A percentile compares a stretch with the other conserved stretches of the same genome.
Conservation (phyloP, 2,888 invertebrate genomes). For the Teleiodes luculella region DNA sequence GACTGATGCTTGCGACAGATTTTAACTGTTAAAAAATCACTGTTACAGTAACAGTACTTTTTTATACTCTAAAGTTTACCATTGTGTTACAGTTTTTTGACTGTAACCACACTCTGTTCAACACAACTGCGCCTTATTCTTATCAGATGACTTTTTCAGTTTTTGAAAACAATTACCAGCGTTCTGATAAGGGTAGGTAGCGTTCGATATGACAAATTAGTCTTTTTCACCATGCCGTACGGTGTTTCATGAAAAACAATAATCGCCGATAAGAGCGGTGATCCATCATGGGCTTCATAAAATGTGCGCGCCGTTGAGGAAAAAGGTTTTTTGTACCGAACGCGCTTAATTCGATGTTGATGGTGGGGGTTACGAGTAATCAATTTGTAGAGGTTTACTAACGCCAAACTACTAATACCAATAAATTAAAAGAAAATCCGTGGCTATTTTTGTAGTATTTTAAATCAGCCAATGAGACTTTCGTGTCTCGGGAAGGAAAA, state of each 20-base stretch:
- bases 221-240: constrained; percentile 30
- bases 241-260: constrained; percentile 54
- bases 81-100: too few species aligned
- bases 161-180: constrained; percentile 44
- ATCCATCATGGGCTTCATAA: constrained; percentile 43
- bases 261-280: constrained; percentile 43
- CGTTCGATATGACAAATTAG: constrained; percentile 50
- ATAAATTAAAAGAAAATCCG: neutral
- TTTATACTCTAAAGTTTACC: too few species aligned
- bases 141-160: constrained; percentile 47
- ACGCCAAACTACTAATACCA: neutral
- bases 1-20: too few species aligned
- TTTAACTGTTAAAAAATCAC: too few species aligned
- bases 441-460: too few species aligned
- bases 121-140: constrained; percentile 16
- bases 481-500: too few species aligned
- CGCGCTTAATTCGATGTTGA: constrained; percentile 29
- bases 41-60: too few species aligned
- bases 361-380: constrained; percentile 21
- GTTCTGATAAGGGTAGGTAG: constrained; percentile 29
- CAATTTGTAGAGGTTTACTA: constrained; percentile 1
- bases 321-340: constrained; percentile 24
- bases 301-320: constrained; percentile 21
- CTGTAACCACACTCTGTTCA: neutral
- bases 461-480: too few species aligned